Conservation (phyloP, 2,113 vertebrate species). For the Cheilinus undulatus region DNA sequence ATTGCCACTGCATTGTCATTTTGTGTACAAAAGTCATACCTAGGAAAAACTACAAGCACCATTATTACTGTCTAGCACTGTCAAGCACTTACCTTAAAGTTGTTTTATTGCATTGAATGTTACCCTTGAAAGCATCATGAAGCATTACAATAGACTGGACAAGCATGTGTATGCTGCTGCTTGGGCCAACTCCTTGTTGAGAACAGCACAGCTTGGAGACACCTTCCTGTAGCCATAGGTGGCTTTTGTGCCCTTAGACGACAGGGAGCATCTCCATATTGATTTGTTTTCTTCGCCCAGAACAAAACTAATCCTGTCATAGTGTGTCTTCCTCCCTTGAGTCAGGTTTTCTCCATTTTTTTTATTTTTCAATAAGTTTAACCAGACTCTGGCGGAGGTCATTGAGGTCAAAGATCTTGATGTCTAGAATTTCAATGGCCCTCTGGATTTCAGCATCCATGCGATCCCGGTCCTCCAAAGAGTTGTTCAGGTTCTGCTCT, state of each 20-base stretch:
- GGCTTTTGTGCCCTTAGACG: slow-evolving; percentile 52
- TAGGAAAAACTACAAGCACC: slow-evolving; percentile 69
- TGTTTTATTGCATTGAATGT: slow-evolving; percentile 65
- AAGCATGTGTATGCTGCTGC: slow-evolving; percentile 37
- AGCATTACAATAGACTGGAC: slow-evolving; percentile 47
- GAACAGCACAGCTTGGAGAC: slow-evolving; percentile 9
- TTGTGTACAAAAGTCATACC: slow-evolving; percentile 49
- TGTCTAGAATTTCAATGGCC: slow-evolving; percentile 92
- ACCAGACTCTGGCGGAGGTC: slow-evolving; percentile 93
- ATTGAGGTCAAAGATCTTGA: slow-evolving; percentile 95
- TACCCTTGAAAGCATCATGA: slow-evolving; percentile 62
- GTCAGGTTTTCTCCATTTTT: background rate
- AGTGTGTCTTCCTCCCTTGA: background rate
- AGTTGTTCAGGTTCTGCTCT: slow-evolving; percentile 88
- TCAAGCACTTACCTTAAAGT: slow-evolving; percentile 71
- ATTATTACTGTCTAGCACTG: slow-evolving; percentile 42
- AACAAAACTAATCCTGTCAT: slow-evolving; percentile 1
- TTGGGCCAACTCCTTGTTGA: slow-evolving; percentile 30
- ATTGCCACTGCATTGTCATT: slow-evolving; percentile 40
- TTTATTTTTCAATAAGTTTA: slow-evolving; percentile 89
- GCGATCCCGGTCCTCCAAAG: slow-evolving; percentile 88
- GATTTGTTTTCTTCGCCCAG: slow-evolving; percentile 12
- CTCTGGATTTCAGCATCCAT: slow-evolving; percentile 88
- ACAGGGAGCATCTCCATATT: slow-evolving; percentile 38
- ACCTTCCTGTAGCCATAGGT: slow-evolving; percentile 25